Conservation (phyloP, 2,797 vertebrate genomes). For the Microctenopoma steveboyesi region DNA sequence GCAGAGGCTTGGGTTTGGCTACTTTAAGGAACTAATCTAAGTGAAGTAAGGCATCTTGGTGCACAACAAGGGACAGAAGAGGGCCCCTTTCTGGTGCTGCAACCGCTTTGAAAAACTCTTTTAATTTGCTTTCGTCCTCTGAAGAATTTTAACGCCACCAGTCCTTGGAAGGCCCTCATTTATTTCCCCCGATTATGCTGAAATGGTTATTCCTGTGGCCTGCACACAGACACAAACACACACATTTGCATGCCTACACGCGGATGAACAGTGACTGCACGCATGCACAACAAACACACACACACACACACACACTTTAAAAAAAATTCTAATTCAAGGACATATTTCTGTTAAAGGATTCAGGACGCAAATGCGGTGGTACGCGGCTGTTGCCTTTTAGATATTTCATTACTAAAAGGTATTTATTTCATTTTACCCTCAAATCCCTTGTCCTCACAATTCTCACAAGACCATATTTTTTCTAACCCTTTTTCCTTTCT, state of each 20-base stretch:
- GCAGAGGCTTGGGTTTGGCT: conserved; percentile 39
- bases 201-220: conserved; percentile 68
- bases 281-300: background rate
- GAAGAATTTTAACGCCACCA: conserved; percentile 69
- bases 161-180: conserved; percentile 75
- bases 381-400: conserved; percentile 77
- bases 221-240: conserved; percentile 17
- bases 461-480: conserved; percentile 61
- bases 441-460: conserved; percentile 75
- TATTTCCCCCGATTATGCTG: conserved; percentile 73
- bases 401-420: conserved; percentile 84
- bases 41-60: conserved; percentile 75
- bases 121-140: conserved; percentile 75
- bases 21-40: conserved; percentile 76
- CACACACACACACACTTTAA: conserved; percentile 38
- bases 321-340: conserved; percentile 81
- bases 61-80: conserved; percentile 69
- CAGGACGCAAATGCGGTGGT: conserved; percentile 60
- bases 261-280: conserved; percentile 33
- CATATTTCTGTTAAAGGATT: conserved; percentile 78
- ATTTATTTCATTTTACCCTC: conserved; percentile 78
- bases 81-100: conserved; percentile 62
- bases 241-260: conserved; percentile 25
- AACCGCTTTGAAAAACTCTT: conserved; percentile 72
- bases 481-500: conserved; percentile 30